phyloP scores from a whole-genome alignment of 1,140 invertebrate species.

The Ostrea edulis region DNA sequence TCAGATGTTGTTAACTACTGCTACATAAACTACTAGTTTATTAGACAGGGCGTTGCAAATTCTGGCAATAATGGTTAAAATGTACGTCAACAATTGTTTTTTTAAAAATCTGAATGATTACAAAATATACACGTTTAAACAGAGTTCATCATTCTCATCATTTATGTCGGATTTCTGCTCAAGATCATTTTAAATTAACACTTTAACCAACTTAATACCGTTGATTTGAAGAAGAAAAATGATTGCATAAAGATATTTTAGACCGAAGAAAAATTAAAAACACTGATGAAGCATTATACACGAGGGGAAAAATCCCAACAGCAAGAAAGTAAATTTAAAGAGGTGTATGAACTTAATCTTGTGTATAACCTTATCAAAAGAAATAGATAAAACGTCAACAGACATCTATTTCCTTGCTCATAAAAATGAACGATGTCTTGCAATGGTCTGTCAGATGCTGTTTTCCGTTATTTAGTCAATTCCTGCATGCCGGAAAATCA shows the following conservation, averaged over 20 bases:
- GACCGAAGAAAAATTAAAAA: too few relatives aligned
- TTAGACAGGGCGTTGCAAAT: conserved; percentile 11
- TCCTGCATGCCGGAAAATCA: neutral
- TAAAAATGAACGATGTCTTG: neutral
- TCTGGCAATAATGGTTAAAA: neutral
- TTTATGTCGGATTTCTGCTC: too few relatives aligned
- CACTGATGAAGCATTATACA: too few relatives aligned
- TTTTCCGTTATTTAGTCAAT: conserved; percentile 1
- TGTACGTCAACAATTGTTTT: neutral
- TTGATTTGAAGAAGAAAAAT: too few relatives aligned
- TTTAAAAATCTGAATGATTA: neutral
- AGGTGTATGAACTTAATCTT: neutral
- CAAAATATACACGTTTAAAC: neutral
- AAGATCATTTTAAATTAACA: too few relatives aligned
- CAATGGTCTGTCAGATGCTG: neutral
- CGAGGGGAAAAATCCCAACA: too few relatives aligned
- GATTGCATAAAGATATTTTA: too few relatives aligned
- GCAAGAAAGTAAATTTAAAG: too few relatives aligned
- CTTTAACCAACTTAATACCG: too few relatives aligned
- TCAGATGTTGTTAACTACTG: neutral
- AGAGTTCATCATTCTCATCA: too few relatives aligned
- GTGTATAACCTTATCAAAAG: neutral
- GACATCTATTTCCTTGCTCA: conserved; percentile 13
- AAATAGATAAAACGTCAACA: neutral
- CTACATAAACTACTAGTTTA: neutral